phyloP scores from a whole-genome alignment of 2,797 vertebrate genomes.

The Peromyscus melanophrys region DNA sequence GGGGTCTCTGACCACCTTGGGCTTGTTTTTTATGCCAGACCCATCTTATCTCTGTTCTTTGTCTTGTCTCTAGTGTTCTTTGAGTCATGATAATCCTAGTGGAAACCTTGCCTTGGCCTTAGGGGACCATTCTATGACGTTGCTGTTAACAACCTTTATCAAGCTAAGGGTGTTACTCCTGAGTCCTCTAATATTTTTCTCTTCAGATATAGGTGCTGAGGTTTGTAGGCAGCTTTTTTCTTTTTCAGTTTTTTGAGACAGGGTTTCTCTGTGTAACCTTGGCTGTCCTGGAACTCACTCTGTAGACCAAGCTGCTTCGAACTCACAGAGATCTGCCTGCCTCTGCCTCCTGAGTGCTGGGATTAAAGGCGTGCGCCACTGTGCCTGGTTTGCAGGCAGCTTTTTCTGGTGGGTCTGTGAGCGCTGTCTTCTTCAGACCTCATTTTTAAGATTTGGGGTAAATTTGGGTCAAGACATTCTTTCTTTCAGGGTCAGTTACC shows the following conservation, averaged over 20 bases:
- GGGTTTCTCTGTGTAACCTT: background rate
- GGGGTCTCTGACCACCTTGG: background rate
- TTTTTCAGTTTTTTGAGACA: background rate
- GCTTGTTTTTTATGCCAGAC: background rate
- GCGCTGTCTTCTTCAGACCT: too few species aligned
- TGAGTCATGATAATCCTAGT: background rate
- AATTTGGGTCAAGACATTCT: accelerated
- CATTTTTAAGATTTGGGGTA: accelerated
- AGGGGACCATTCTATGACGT: too few species aligned
- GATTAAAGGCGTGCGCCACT: too few species aligned
- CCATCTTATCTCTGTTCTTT: too few species aligned
- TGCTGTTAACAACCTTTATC: too few species aligned
- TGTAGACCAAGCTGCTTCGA: background rate
- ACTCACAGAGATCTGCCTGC: background rate
- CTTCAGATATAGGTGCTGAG: background rate
- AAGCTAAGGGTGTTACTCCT: too few species aligned
- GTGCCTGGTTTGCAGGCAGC: background rate
- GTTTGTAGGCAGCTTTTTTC: background rate
- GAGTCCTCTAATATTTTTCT: background rate
- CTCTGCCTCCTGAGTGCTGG: background rate
- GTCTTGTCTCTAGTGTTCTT: background rate
- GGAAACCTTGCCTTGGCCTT: background rate
- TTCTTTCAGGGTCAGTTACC: background rate
- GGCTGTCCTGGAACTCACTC: background rate
- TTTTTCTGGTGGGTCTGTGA: background rate